These are phyloP conservation scores for Gonatopus flavifemur DNA, from an alignment of 1,140 invertebrate genomes.

Conservation along the genomic window DNA sequence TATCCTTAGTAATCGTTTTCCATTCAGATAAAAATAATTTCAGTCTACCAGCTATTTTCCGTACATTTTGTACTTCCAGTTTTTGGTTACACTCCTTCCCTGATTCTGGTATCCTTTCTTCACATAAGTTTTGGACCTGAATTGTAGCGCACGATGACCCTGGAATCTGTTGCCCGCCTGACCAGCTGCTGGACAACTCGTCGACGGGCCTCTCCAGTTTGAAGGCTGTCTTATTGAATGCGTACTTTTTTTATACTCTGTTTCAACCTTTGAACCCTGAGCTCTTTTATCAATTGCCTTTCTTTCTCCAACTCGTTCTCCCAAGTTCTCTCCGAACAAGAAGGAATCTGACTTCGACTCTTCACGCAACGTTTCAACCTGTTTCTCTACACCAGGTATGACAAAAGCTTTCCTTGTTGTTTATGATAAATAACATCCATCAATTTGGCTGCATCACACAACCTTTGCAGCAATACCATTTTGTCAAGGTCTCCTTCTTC, in stretches of 20 bases:
- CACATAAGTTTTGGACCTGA: too few species aligned
- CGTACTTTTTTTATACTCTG: neutral
- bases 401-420: slow-evolving; percentile 11
- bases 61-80: too few species aligned
- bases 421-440: neutral
- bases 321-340: slow-evolving; percentile 5
- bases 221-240: neutral
- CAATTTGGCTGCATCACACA: neutral
- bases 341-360: slow-evolving; percentile 8
- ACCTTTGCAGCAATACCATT: neutral
- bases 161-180: too few species aligned
- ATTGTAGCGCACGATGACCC: too few species aligned
- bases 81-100: too few species aligned
- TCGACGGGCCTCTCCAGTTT: neutral
- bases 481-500: neutral
- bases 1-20: too few species aligned
- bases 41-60: too few species aligned
- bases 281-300: slow-evolving; percentile 1
- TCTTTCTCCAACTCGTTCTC: slow-evolving; percentile 6
- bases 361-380: slow-evolving; percentile 3
- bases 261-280: neutral
- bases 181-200: neutral
- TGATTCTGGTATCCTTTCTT: too few species aligned
- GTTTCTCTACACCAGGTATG: slow-evolving; percentile 7
- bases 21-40: too few species aligned